Percentiles rank a stretch among this genome's conserved stretches.
Conservation (phyloP, 2,113 vertebrate species). For the Chauna torquata region DNA sequence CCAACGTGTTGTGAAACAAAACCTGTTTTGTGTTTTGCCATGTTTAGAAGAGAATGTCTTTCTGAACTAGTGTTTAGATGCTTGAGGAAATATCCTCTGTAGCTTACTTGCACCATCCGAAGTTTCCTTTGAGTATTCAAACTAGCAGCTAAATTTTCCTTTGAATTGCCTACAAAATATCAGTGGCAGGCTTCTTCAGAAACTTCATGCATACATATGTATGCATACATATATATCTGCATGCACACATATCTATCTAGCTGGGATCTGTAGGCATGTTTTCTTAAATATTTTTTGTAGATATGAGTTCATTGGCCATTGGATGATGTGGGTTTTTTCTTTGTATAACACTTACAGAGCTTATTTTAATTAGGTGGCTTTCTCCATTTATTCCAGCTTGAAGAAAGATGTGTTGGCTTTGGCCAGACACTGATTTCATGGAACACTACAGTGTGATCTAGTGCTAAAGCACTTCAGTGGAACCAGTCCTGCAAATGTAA, state of each 20-base stretch:
- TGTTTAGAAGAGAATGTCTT: background rate
- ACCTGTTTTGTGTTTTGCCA: background rate
- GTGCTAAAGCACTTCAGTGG: background rate
- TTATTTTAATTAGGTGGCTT: background rate
- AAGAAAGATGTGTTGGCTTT: background rate
- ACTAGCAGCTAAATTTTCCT: background rate
- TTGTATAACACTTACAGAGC: background rate
- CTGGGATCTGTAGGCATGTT: background rate
- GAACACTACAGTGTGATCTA: background rate
- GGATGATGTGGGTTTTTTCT: background rate
- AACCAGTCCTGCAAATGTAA: background rate
- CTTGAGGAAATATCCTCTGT: background rate
- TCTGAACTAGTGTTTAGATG: background rate
- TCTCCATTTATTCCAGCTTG: background rate
- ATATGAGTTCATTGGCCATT: background rate
- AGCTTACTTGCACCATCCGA: background rate
- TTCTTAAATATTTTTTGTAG: background rate
- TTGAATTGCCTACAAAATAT: background rate
- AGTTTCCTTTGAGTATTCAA: background rate
- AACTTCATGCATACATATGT: background rate
- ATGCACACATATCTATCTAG: background rate
- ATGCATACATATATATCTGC: background rate
- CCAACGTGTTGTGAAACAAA: background rate
- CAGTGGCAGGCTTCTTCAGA: background rate
- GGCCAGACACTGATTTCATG: background rate